These are phyloP conservation scores for Whitmania pigra DNA, from an alignment of 1,140 invertebrate genomes.

Conservation along the genomic window DNA sequence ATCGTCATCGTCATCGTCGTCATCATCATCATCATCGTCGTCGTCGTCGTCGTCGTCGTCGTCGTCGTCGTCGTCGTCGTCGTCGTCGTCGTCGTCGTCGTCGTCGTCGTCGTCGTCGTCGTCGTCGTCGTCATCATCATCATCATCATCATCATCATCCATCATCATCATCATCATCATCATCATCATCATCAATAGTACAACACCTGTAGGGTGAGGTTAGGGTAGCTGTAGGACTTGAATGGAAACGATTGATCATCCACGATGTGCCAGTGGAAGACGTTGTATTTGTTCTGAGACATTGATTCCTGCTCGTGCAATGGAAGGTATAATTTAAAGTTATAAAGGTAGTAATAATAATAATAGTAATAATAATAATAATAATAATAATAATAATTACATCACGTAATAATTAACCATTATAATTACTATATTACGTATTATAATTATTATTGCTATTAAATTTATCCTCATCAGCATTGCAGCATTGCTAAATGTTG, in stretches of 20 bases:
- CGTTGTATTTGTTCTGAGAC: constrained; percentile 44
- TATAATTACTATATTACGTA: too few species aligned
- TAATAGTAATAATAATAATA: too few species aligned
- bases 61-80: too few species aligned
- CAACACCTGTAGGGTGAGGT: constrained; percentile 41
- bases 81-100: background rate
- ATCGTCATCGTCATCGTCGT: too few species aligned
- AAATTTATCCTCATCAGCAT: too few species aligned
- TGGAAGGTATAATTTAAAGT: background rate
- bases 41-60: background rate
- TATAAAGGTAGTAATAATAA: too few species aligned
- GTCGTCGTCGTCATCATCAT: background rate
- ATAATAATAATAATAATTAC: too few species aligned
- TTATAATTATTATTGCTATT: background rate
- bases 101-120: too few species aligned
- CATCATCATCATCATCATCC: background rate
- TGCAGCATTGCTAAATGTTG: too few species aligned
- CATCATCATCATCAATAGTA: background rate
- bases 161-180: constrained; percentile 14
- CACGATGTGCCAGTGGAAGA: constrained; percentile 55
- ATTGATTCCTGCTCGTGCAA: constrained; percentile 36
- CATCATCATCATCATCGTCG: too few species aligned
- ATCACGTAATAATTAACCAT: too few species aligned
- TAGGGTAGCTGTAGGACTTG: constrained; percentile 46
- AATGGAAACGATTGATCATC: constrained; percentile 54